Evolutionary conservation across 2,888 invertebrate species (phyloP).

Genomic region (Lagria hirta): DNA sequence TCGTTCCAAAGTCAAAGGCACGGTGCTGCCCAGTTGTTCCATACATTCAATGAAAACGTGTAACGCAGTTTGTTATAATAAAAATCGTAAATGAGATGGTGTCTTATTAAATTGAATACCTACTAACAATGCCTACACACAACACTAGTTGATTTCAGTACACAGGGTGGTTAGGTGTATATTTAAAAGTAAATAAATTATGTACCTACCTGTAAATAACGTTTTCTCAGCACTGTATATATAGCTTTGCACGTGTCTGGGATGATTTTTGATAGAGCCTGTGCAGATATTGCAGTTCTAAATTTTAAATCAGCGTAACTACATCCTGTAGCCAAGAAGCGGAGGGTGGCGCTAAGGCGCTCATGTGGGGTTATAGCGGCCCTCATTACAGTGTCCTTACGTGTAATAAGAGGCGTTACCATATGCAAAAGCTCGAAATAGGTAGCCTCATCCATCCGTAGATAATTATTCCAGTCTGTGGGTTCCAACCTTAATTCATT

Average conservation of each 20-base stretch:
- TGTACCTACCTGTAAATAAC: too few relatives aligned
- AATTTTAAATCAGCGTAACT: slow-evolving; percentile 5
- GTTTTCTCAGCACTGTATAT: not conserved
- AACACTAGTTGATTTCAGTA: too few relatives aligned
- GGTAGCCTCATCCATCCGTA: slow-evolving; percentile 32
- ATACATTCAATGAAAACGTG: too few relatives aligned
- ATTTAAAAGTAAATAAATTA: too few relatives aligned
- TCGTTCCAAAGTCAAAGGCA: too few relatives aligned
- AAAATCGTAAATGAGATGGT: too few relatives aligned
- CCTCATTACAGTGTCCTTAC: slow-evolving; percentile 29
- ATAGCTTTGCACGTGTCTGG: not conserved
- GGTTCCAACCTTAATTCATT: slow-evolving; percentile 26
- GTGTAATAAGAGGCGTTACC: slow-evolving; percentile 32
- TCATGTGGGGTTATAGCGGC: slow-evolving; percentile 31
- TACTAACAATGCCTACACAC: too few relatives aligned
- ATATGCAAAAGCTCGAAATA: slow-evolving; percentile 29
- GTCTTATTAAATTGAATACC: too few relatives aligned
- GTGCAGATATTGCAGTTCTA: not conserved
- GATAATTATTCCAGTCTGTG: slow-evolving; percentile 32
- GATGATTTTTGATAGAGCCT: not conserved
- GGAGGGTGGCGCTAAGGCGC: slow-evolving; percentile 25
- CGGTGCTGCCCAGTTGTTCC: too few relatives aligned
- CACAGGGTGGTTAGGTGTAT: too few relatives aligned
- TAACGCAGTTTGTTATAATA: too few relatives aligned
- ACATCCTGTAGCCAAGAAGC: slow-evolving; percentile 26